phyloP scores from a whole-genome alignment of 2,113 vertebrate species.

The Colius striatus region DNA sequence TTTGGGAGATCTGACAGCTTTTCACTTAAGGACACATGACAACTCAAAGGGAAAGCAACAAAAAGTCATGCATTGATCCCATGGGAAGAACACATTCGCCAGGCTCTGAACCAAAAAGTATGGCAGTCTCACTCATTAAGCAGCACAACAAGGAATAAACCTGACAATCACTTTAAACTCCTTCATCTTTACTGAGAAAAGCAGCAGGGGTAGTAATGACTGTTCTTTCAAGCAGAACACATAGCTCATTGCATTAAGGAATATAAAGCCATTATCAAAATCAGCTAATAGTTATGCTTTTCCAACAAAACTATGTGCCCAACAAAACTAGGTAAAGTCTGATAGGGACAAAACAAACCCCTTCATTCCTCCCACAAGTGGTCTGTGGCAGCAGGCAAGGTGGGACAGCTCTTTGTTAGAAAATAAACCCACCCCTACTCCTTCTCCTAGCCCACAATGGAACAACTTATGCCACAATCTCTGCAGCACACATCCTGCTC shows the following conservation, averaged over 20 bases:
- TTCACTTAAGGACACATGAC: not conserved
- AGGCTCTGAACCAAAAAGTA: not conserved
- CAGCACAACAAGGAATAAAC: not conserved
- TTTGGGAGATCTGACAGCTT: not conserved
- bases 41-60: not conserved
- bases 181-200: not conserved
- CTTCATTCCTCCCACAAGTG: not conserved
- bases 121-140: not conserved
- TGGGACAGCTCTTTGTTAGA: not conserved
- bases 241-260: not conserved
- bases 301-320: not conserved
- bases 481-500: not conserved
- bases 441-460: not conserved
- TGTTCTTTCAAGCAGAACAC: not conserved
- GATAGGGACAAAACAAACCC: not conserved
- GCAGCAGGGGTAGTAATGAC: not conserved
- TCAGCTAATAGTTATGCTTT: not conserved
- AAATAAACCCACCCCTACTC: not conserved
- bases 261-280: not conserved
- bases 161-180: not conserved
- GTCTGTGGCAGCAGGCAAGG: not conserved
- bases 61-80: not conserved
- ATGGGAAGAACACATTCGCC: not conserved
- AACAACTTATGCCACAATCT: not conserved
- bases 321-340: not conserved